These are phyloP conservation scores for Lordiphosa andalusiaca DNA, from an alignment of 2,888 invertebrate genomes.

Conservation along the genomic window DNA sequence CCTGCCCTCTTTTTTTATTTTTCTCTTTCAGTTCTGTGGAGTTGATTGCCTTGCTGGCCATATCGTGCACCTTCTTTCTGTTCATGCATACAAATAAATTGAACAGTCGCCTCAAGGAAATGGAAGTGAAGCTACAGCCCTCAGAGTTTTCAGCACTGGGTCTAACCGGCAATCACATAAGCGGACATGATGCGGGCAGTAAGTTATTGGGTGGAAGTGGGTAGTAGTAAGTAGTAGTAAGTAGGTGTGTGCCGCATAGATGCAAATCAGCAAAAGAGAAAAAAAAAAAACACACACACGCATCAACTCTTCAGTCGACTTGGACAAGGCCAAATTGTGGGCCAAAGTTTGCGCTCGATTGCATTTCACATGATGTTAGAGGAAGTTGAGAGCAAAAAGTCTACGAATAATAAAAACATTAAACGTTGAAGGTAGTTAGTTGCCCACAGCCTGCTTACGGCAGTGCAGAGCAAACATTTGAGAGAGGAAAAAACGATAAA, in stretches of 20 bases:
- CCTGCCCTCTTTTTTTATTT: conserved; percentile 26
- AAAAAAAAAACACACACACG: no score
- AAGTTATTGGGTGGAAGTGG: conserved; percentile 58
- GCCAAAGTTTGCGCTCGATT: conserved; percentile 33
- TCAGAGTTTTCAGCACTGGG: conserved; percentile 82
- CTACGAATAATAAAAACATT: conserved; percentile 1
- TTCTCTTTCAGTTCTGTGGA: conserved; percentile 87
- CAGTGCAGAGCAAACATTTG: no score
- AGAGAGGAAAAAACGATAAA: no score
- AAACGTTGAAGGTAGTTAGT: no score
- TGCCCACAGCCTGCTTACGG: no score
- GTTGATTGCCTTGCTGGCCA: conserved; percentile 89
- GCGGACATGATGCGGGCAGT: conserved; percentile 76
- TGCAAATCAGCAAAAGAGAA: conserved; percentile 1
- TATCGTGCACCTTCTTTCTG: conserved; percentile 91
- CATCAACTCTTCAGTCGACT: conserved; percentile 12
- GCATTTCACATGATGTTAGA: conserved; percentile 24
- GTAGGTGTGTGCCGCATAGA: neutral
- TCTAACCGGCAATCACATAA: conserved; percentile 79
- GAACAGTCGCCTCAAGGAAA: conserved; percentile 89
- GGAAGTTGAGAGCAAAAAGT: conserved; percentile 6
- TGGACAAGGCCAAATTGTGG: conserved; percentile 29
- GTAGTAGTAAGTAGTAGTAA: neutral
- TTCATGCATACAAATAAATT: conserved; percentile 92
- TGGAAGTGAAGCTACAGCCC: conserved; percentile 88